Evolutionary conservation across 2,113 vertebrate genomes (phyloP).

Genomic region (Vimba vimba): DNA sequence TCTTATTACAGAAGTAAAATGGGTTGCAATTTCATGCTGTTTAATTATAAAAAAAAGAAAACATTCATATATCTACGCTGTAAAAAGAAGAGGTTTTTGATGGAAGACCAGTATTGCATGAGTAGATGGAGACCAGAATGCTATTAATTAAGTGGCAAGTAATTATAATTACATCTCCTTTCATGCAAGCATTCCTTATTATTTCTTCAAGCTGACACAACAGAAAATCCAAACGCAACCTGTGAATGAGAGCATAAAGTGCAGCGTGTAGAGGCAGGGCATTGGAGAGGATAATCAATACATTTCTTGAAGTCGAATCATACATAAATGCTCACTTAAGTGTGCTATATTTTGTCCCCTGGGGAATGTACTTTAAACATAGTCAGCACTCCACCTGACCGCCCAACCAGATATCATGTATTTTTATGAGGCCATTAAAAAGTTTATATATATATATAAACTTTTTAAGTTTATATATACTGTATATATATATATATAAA

Average conservation of each 20-base stretch:
- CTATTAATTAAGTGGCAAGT: slow-evolving; percentile 69
- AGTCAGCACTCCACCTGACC: slow-evolving; percentile 35
- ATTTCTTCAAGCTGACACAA: slow-evolving; percentile 71
- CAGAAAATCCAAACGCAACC: slow-evolving; percentile 71
- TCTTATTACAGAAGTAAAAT: background rate
- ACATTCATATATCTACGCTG: background rate
- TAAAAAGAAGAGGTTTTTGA: background rate
- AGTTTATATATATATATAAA: too few relatives aligned
- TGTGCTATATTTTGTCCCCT: slow-evolving; percentile 58
- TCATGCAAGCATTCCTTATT: slow-evolving; percentile 59
- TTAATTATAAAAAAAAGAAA: background rate
- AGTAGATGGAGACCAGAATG: slow-evolving; percentile 51
- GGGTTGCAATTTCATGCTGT: background rate
- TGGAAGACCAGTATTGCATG: background rate
- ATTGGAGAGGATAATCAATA: slow-evolving; percentile 70
- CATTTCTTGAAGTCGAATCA: slow-evolving; percentile 67
- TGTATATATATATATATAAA: too few relatives aligned
- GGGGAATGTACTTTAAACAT: slow-evolving; percentile 17
- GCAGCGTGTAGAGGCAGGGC: slow-evolving; percentile 55
- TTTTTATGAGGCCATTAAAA: slow-evolving; percentile 21
- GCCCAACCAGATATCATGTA: background rate
- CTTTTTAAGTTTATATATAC: background rate
- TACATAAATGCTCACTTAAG: slow-evolving; percentile 61
- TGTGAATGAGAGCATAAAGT: slow-evolving; percentile 63
- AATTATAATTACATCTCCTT: slow-evolving; percentile 67